Evolutionary conservation across 2,797 vertebrate species (phyloP).

Genomic region (Cyclura pinguis): DNA sequence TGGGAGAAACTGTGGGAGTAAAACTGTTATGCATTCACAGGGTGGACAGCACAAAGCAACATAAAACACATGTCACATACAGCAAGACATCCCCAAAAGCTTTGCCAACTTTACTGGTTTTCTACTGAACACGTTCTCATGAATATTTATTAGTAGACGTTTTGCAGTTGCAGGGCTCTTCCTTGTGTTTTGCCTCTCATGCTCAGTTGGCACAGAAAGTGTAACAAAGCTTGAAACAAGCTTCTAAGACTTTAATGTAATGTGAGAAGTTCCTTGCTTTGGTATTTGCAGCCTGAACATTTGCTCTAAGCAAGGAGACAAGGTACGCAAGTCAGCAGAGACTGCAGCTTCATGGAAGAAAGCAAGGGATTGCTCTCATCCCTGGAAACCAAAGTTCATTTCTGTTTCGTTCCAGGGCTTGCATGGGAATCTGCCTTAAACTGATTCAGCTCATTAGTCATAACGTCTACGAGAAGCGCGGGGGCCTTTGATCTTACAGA

Average conservation of each 20-base stretch:
- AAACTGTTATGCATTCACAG: neutral
- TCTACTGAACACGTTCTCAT: slow-evolving; percentile 67
- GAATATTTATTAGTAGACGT: slow-evolving; percentile 77
- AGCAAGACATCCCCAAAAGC: slow-evolving; percentile 60
- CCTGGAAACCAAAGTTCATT: slow-evolving; percentile 41
- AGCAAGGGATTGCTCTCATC: slow-evolving; percentile 60
- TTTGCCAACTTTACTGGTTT: slow-evolving; percentile 55
- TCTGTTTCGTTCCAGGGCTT: slow-evolving; percentile 51
- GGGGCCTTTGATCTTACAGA: neutral
- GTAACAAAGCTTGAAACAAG: slow-evolving; percentile 73
- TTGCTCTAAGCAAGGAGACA: slow-evolving; percentile 65
- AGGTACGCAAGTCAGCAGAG: slow-evolving; percentile 47
- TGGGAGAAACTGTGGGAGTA: rapidly evolving
- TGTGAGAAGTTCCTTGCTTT: slow-evolving; percentile 73
- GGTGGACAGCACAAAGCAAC: neutral
- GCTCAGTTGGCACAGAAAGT: slow-evolving; percentile 74
- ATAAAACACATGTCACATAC: slow-evolving; percentile 53
- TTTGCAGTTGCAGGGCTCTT: slow-evolving; percentile 74
- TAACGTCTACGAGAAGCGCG: neutral
- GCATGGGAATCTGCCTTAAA: neutral
- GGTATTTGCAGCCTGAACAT: slow-evolving; percentile 78
- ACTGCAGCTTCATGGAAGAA: slow-evolving; percentile 70
- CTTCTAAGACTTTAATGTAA: slow-evolving; percentile 75
- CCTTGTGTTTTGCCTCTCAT: slow-evolving; percentile 76
- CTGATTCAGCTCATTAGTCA: neutral